phyloP scores from a whole-genome alignment of 2,113 vertebrate species.

The Poeciliopsis prolifica region DNA sequence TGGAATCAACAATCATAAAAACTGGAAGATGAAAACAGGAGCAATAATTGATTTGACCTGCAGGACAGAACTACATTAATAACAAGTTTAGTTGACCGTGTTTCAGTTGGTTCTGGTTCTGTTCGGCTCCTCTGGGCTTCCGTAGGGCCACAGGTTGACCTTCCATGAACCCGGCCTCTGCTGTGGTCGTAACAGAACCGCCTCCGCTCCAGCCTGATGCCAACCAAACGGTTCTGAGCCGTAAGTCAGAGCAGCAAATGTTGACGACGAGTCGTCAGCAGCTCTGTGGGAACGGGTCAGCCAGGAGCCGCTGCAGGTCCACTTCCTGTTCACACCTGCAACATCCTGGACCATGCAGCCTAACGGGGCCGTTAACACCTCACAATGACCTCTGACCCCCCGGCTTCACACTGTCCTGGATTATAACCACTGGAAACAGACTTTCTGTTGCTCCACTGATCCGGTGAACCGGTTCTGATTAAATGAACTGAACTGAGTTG shows the following conservation, averaged over 20 bases:
- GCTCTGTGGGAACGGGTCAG: not conserved
- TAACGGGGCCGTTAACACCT: not conserved
- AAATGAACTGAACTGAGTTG: not conserved
- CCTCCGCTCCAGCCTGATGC: not conserved
- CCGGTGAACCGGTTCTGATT: not conserved
- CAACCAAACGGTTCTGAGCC: conserved; percentile 11
- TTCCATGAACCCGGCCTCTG: not conserved
- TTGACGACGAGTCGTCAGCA: conserved; percentile 8
- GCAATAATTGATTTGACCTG: too few species aligned
- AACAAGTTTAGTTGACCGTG: not conserved
- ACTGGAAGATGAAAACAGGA: too few species aligned
- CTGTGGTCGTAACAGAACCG: not conserved
- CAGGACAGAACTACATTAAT: too few species aligned
- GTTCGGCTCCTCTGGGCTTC: not conserved
- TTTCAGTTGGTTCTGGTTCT: not conserved
- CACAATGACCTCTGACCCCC: not conserved
- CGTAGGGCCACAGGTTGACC: not conserved
- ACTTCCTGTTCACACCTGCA: not conserved
- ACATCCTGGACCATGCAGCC: not conserved
- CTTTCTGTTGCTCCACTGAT: too few species aligned
- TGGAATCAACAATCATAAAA: too few species aligned
- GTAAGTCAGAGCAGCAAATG: conserved; percentile 37
- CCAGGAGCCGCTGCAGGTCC: not conserved
- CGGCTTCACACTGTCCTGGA: not conserved
- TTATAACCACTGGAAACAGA: not conserved